Evolutionary conservation across 2,113 vertebrate species (phyloP).

Genomic region (Notarius quadriscutis): DNA sequence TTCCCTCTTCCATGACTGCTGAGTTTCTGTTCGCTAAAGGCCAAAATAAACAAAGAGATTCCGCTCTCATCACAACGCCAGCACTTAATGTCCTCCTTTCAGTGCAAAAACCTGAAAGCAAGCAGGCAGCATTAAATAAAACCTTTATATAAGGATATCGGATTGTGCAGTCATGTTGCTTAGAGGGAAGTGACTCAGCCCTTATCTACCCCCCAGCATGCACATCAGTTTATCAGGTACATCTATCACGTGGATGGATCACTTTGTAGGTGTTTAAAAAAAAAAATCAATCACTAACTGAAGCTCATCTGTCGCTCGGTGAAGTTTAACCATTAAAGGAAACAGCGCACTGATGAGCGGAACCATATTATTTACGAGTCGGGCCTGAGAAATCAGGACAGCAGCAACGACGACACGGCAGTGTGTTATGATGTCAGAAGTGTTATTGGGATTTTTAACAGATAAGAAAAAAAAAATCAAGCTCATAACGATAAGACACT

Average conservation of each 20-base stretch:
- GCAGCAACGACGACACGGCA: not conserved
- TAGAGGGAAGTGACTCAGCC: not conserved
- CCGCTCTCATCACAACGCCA: not conserved
- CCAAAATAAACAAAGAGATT: not conserved
- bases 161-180: not conserved
- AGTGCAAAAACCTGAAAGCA: not conserved
- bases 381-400: not conserved
- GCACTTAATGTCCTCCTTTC: not conserved
- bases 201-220: not conserved
- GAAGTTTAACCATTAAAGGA: not conserved
- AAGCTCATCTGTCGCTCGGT: not conserved
- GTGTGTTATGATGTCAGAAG: not conserved
- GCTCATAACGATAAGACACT: not conserved
- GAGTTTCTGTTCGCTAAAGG: slow-evolving; percentile 12
- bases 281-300: not conserved
- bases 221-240: not conserved
- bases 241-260: not conserved
- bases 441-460: not conserved
- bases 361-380: not conserved
- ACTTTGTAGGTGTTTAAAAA: not conserved
- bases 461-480: not conserved
- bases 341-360: not conserved
- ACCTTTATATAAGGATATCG: not conserved
- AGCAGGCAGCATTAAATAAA: slow-evolving; percentile 18
- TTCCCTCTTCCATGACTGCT: slow-evolving; percentile 28